Evolutionary conservation across 2,888 invertebrate genomes (phyloP).

Genomic region (Acanthococcus lagerstroemiae): DNA sequence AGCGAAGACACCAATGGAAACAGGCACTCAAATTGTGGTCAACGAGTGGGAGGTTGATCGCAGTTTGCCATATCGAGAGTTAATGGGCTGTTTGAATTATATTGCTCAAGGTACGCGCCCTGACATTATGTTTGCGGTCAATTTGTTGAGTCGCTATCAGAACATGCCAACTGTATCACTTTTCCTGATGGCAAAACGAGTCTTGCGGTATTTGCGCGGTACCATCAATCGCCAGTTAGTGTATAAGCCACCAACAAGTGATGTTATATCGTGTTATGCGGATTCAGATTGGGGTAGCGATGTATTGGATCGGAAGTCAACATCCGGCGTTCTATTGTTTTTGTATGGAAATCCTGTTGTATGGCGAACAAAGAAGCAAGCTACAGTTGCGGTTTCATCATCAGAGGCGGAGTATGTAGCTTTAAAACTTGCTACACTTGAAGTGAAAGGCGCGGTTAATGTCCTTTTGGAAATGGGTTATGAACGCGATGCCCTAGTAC

Average conservation of each 20-base stretch:
- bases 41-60: background rate
- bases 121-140: background rate
- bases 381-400: background rate
- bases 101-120: background rate
- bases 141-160: background rate
- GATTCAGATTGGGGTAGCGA: background rate
- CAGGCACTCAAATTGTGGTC: background rate
- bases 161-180: background rate
- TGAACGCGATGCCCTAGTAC: background rate
- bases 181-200: background rate
- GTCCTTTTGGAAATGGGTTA: background rate
- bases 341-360: background rate
- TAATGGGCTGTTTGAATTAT: too few species aligned
- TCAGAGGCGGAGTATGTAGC: background rate
- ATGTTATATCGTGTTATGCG: background rate
- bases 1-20: background rate
- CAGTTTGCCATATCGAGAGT: background rate
- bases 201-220: background rate
- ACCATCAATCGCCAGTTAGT: background rate
- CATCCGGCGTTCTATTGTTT: background rate
- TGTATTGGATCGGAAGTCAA: background rate
- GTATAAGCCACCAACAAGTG: background rate
- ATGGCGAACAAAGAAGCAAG: background rate
- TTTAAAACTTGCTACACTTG: background rate
- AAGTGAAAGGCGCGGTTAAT: background rate